These are phyloP conservation scores for Tineola bisselliella DNA, from an alignment of 2,888 invertebrate species.

Conservation along the genomic window DNA sequence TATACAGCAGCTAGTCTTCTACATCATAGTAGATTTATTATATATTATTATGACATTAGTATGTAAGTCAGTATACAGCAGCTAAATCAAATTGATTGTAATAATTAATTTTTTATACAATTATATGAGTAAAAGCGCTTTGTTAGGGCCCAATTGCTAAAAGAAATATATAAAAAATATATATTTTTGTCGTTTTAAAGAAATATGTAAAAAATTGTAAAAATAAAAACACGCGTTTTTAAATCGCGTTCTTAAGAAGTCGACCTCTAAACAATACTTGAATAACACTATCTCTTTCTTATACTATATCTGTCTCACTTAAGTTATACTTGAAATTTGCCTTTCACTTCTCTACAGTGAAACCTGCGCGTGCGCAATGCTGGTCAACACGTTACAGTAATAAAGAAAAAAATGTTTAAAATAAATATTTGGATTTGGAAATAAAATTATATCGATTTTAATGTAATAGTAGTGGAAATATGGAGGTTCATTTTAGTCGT, in stretches of 20 bases:
- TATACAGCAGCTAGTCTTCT: too few relatives aligned
- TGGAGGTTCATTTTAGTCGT: conserved; percentile 1
- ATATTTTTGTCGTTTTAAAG: too few relatives aligned
- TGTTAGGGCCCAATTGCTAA: too few relatives aligned
- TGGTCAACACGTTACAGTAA: neutral
- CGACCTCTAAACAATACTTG: neutral
- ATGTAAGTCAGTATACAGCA: too few relatives aligned
- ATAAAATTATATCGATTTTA: neutral
- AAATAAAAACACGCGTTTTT: neutral
- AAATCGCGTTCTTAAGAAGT: neutral
- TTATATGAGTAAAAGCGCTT: too few relatives aligned
- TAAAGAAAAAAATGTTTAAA: neutral
- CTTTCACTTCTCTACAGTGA: conserved; percentile 2
- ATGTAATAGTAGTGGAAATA: neutral
- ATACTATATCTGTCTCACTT: neutral
- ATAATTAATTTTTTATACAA: too few relatives aligned
- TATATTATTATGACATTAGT: too few relatives aligned
- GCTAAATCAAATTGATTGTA: too few relatives aligned
- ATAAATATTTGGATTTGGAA: neutral
- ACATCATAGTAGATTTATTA: too few relatives aligned
- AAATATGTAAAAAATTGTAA: too few relatives aligned
- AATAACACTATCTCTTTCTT: neutral
- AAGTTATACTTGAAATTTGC: neutral
- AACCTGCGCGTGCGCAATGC: neutral
- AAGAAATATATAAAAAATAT: too few relatives aligned